Evolutionary conservation across 2,888 invertebrate genomes (phyloP).

Genomic region (Athalia rosae): DNA sequence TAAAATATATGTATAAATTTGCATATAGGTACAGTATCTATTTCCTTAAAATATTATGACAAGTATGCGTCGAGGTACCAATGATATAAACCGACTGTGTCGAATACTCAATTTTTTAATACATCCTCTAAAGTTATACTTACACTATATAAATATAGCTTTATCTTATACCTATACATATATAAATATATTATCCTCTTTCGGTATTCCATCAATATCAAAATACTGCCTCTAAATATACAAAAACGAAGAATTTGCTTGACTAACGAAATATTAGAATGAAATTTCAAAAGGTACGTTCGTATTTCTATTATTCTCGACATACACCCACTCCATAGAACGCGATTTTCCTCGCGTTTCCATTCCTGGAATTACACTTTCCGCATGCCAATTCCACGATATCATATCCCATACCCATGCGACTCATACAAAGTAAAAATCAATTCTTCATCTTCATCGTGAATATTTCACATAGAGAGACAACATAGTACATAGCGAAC

Average conservation of each 20-base stretch:
- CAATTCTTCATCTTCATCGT: no score
- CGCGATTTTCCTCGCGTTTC: no score
- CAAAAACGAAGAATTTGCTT: neutral
- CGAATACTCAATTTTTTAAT: neutral
- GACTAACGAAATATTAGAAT: neutral
- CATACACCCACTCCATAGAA: neutral
- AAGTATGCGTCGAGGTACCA: conserved; percentile 8
- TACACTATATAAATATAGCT: conserved; percentile 3
- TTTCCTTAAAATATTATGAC: conserved; percentile 24
- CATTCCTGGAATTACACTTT: no score
- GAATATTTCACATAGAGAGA: no score
- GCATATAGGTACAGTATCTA: neutral
- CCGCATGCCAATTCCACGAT: no score
- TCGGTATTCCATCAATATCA: conserved; percentile 7
- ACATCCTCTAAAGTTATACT: neutral
- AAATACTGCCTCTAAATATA: conserved; percentile 28
- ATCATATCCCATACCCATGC: no score
- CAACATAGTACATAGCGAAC: no score
- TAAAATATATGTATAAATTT: neutral
- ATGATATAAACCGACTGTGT: neutral
- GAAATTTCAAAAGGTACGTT: conserved; percentile 18
- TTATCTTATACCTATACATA: neutral
- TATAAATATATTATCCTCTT: neutral
- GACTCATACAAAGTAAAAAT: no score
- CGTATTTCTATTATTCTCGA: neutral